Evolutionary conservation across 2,797 vertebrate genomes (phyloP).

Genomic region (Falco novaeseelandiae): DNA sequence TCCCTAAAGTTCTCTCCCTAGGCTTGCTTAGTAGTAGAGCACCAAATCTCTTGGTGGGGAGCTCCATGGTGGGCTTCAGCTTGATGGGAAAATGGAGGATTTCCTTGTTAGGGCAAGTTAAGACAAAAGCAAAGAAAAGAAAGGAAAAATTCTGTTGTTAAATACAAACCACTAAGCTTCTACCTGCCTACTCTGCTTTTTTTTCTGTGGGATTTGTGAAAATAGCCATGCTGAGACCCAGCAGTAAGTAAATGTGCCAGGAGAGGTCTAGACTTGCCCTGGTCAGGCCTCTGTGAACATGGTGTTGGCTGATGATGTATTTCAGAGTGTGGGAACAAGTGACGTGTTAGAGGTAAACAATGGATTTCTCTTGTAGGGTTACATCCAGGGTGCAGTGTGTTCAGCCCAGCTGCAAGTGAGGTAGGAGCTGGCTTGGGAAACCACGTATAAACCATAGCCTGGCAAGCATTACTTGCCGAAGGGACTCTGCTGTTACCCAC

Average conservation of each 20-base stretch:
- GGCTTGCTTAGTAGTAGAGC: background rate
- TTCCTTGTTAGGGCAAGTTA: background rate
- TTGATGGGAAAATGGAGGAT: background rate
- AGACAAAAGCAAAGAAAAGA: background rate
- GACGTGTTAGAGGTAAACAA: background rate
- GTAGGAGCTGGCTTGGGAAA: background rate
- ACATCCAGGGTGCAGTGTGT: background rate
- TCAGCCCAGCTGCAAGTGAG: background rate
- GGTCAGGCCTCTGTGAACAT: background rate
- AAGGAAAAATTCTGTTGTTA: background rate
- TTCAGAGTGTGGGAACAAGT: background rate
- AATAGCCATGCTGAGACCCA: background rate
- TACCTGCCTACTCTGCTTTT: background rate
- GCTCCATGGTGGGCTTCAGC: background rate
- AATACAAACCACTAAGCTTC: background rate
- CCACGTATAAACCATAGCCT: background rate
- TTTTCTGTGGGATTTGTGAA: background rate
- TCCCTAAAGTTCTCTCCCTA: background rate
- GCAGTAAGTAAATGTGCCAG: background rate
- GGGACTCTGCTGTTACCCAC: background rate
- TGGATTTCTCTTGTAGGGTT: background rate
- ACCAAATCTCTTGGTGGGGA: background rate
- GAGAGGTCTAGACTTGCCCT: background rate
- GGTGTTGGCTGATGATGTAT: background rate
- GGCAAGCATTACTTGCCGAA: background rate